Base-by-base conservation (phyloP, 2,797 vertebrate species). In the Ptychadena robeensis region DNA sequence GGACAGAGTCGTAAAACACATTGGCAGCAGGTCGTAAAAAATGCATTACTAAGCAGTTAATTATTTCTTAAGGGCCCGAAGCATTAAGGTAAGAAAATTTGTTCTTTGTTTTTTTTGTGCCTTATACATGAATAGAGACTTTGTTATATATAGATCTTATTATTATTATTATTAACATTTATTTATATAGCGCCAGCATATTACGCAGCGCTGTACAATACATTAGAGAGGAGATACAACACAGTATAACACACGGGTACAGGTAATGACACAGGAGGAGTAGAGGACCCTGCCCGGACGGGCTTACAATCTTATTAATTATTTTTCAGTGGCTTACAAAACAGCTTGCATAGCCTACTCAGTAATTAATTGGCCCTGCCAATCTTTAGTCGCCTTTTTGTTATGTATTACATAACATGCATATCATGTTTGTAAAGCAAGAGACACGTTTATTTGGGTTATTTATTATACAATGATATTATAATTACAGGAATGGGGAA, bases 1-100 rank as follows among this genome's bases (percentile, higher is more conserved):
- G 66, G 76, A 82, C 53, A 82, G 53, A 65, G 73, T 77, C 73
- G 73, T 82, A 82, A 82, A 82, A 82, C 81, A 82, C 73, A 37
- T 64, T 65, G 73, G 73, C 66, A 63, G 73, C 81, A 44, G 63
- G 73, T 82, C 57, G 73, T 82, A 82, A 82, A 82, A 82, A 40
- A 63, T 76, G 66, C 81, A 82, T 79, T 82, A 82, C 81, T 68
- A 38, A 70, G 31, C 73, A 77, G 81, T 77, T 77, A 76, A 69
- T 82, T 82, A 82, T 82, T 82, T 82, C 81, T 76, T 77, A 77
- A 77, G 57, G 28, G 73, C 72, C 65, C 69, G 72, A 15, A 82
- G 72, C 73, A 31, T 68, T 67, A 76, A 75, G 72, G 72, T 67
- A 80, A 68, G 71, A 81, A 66, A 67, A 37, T n/a, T 57, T 69